A percentile compares a stretch with the other conserved stretches of the same genome.
Evolutionary conservation across 1,140 invertebrate species (phyloP).

Genomic region (Riptortus pedestris): DNA sequence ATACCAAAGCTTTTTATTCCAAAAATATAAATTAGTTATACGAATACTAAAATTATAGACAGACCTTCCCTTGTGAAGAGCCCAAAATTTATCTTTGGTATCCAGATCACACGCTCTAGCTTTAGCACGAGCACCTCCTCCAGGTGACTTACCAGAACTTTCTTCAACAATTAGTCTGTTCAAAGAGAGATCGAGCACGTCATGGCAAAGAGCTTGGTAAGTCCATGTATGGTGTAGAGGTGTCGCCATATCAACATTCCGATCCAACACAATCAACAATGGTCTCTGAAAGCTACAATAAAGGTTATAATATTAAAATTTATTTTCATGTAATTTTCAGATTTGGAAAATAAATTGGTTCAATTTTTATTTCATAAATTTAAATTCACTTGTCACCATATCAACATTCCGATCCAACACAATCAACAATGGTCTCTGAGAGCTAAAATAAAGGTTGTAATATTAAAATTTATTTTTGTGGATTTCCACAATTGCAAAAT

Average conservation of each 20-base stretch:
- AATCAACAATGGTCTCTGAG: slow-evolving; percentile 85
- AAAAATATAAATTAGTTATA: no score
- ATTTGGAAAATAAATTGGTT: neutral
- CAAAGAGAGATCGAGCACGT: slow-evolving; percentile 81
- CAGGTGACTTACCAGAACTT: slow-evolving; percentile 41
- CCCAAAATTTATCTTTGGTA: slow-evolving; percentile 83
- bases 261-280: slow-evolving; percentile 82
- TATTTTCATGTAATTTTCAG: neutral
- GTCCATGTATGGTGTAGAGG: slow-evolving; percentile 99
- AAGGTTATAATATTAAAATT: slow-evolving; percentile 13
- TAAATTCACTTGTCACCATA: slow-evolving; percentile 62
- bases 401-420: slow-evolving; percentile 91
- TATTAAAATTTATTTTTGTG: no score
- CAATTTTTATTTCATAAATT: neutral
- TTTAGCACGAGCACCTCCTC: slow-evolving; percentile 50
- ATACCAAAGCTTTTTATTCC: no score
- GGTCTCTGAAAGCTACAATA: slow-evolving; percentile 71
- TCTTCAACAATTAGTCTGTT: slow-evolving; percentile 82
- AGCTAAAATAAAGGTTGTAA: slow-evolving; percentile 40
- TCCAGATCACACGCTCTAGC: slow-evolving; percentile 86
- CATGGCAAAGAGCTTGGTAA: slow-evolving; percentile 93
- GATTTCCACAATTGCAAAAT: no score
- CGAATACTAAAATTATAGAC: no score
- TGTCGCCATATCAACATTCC: slow-evolving; percentile 93
- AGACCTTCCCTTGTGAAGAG: slow-evolving; percentile 74